Conservation (phyloP, 2,113 vertebrate species). For the Etia nguti region DNA sequence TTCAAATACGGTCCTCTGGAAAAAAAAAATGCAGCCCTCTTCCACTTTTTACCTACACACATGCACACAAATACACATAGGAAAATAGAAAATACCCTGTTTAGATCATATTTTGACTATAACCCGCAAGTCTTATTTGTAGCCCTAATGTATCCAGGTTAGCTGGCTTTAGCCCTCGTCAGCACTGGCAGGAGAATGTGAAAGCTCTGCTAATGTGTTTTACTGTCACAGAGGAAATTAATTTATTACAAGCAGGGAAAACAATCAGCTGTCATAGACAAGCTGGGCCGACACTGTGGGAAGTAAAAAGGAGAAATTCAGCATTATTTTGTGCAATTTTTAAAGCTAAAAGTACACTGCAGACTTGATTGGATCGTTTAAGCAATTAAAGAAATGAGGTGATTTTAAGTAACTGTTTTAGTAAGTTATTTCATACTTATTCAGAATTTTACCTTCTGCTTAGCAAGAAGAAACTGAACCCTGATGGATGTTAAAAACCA, state of each 20-base stretch:
- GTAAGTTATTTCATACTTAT: not conserved
- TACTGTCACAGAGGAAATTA: not conserved
- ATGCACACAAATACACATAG: not conserved
- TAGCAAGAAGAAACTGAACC: not conserved
- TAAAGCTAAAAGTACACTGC: not conserved
- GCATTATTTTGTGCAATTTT: not conserved
- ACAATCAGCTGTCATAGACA: not conserved
- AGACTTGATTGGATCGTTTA: not conserved
- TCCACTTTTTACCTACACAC: not conserved
- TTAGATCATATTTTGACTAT: not conserved
- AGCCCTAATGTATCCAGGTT: not conserved
- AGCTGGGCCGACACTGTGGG: not conserved
- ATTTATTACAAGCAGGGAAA: not conserved
- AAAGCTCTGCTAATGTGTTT: not conserved
- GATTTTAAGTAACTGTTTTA: not conserved
- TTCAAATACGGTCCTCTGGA: not conserved
- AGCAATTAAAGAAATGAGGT: not conserved
- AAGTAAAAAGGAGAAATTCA: not conserved
- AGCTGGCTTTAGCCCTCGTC: not conserved
- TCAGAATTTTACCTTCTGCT: not conserved
- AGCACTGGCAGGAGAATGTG: not conserved
- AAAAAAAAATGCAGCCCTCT: not conserved
- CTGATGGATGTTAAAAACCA: not conserved
- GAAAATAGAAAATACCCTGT: not conserved
- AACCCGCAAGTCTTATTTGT: not conserved